Conservation (phyloP, 2,113 vertebrate species). For the Isichthys henryi region DNA sequence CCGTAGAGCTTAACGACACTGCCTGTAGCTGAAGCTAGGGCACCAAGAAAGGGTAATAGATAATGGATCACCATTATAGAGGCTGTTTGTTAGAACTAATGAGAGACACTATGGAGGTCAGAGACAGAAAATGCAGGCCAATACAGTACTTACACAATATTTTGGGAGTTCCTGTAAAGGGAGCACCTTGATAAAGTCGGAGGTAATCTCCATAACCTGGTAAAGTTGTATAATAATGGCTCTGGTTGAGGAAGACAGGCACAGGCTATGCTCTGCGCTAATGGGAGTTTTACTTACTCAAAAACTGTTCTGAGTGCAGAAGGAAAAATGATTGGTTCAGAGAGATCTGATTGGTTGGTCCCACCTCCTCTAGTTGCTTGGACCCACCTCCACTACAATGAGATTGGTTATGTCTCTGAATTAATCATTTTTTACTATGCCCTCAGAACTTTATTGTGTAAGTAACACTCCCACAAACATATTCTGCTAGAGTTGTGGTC, state of each 20-base stretch:
- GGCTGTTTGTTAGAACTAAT: neutral
- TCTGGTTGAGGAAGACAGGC: neutral
- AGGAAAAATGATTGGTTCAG: too few relatives aligned
- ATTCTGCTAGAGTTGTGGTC: neutral
- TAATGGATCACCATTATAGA: neutral
- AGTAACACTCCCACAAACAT: too few relatives aligned
- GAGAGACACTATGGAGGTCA: neutral
- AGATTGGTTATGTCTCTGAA: too few relatives aligned
- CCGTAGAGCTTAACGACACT: neutral
- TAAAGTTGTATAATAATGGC: neutral
- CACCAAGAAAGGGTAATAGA: neutral
- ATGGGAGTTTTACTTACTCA: too few relatives aligned
- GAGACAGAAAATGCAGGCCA: neutral
- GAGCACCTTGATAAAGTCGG: neutral
- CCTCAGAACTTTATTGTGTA: too few relatives aligned
- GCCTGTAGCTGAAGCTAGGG: neutral
- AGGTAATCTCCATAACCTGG: neutral
- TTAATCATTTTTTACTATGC: too few relatives aligned
- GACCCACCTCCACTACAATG: too few relatives aligned
- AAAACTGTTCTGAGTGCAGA: too few relatives aligned
- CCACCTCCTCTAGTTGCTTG: too few relatives aligned
- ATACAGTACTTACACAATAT: neutral
- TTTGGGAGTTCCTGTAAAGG: neutral
- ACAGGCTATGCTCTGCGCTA: neutral
- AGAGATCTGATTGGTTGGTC: too few relatives aligned